Conservation (phyloP, 2,797 vertebrate species). For the Poecilia wingei region DNA sequence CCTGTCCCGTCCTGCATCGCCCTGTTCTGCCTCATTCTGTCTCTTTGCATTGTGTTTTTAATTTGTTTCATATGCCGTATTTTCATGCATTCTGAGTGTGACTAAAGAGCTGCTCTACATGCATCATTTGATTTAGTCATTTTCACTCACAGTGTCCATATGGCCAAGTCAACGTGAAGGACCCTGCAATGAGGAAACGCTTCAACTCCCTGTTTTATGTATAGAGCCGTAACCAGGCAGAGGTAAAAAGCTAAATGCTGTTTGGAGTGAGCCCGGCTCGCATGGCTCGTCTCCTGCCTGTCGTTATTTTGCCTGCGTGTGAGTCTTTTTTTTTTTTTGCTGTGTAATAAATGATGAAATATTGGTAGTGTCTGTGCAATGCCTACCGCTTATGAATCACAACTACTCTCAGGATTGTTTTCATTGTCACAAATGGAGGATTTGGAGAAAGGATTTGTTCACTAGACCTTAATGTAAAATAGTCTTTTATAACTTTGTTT, state of each 20-base stretch:
- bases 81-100: slow-evolving; percentile 32
- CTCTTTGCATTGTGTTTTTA: neutral
- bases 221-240: slow-evolving; percentile 41
- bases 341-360: slow-evolving; percentile 84
- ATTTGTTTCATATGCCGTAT: slow-evolving; percentile 1
- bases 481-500: slow-evolving; percentile 47
- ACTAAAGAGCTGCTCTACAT: slow-evolving; percentile 37
- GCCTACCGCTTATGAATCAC: slow-evolving; percentile 74
- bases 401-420: slow-evolving; percentile 72
- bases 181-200: slow-evolving; percentile 83
- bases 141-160: slow-evolving; percentile 87
- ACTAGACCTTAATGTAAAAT: slow-evolving; percentile 51
- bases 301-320: slow-evolving; percentile 74
- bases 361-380: slow-evolving; percentile 77
- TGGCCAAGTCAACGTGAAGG: slow-evolving; percentile 87
- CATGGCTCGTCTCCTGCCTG: slow-evolving; percentile 63
- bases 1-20: neutral
- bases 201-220: slow-evolving; percentile 84
- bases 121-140: slow-evolving; percentile 44
- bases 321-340: slow-evolving; percentile 68
- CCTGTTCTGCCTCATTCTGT: neutral
- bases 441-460: slow-evolving; percentile 50
- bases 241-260: slow-evolving; percentile 39
- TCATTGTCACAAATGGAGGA: slow-evolving; percentile 57
- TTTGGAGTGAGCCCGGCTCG: slow-evolving; percentile 32